phyloP scores from a whole-genome alignment of 2,888 invertebrate genomes.

The Fissipunctia ypsillon region DNA sequence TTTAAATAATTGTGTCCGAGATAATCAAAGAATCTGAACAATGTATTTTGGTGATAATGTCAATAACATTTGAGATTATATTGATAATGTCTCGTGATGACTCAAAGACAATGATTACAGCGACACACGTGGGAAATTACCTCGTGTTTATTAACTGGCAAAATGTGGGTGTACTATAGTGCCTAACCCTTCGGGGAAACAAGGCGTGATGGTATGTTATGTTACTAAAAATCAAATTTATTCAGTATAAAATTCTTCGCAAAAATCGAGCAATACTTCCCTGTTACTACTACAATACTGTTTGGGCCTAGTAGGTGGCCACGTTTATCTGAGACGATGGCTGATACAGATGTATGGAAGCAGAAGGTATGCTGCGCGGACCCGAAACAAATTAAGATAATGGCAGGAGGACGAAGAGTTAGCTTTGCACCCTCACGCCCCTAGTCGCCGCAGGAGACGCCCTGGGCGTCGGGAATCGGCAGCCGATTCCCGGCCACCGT shows the following conservation, averaged over 20 bases:
- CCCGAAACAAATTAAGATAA: background rate
- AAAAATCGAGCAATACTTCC: background rate
- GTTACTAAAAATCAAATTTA: too few relatives aligned
- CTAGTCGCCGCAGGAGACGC: too few relatives aligned
- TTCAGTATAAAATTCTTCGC: too few relatives aligned
- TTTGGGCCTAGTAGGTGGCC: background rate
- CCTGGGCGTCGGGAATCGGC: too few relatives aligned
- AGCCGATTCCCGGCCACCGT: too few relatives aligned
- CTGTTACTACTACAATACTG: background rate
- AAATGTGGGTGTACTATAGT: too few relatives aligned
- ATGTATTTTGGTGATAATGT: slow-evolving; percentile 38
- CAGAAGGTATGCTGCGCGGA: background rate
- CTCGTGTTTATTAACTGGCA: too few relatives aligned
- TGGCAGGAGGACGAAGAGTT: background rate
- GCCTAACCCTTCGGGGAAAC: too few relatives aligned
- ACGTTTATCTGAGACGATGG: background rate
- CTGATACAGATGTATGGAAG: background rate
- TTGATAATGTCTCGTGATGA: slow-evolving; percentile 34
- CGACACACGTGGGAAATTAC: background rate
- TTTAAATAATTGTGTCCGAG: slow-evolving; percentile 4
- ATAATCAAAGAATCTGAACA: background rate
- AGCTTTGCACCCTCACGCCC: too few relatives aligned
- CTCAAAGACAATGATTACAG: background rate
- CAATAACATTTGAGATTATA: slow-evolving; percentile 25
- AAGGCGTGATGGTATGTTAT: too few relatives aligned